Base-by-base conservation (phyloP, 1,140 invertebrate species). In the Leptonema lineaticorne region DNA sequence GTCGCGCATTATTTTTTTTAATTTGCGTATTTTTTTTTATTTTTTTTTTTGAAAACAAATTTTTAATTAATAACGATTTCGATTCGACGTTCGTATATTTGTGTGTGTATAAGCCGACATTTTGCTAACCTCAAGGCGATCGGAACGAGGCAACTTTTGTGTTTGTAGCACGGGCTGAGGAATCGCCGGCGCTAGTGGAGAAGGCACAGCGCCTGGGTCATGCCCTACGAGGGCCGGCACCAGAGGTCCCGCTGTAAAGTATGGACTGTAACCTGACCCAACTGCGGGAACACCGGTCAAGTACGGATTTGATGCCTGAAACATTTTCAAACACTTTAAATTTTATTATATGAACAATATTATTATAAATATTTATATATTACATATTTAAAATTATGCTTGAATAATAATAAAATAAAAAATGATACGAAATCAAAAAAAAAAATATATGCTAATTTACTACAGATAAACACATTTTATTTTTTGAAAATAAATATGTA, bases 131-230 rank as follows among this genome's bases (percentile, higher is more conserved):
- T 97, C 95, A 84, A 97, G 89, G 85, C 95, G 88, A 84, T 97
- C 95, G 77, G 93, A 93, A 79, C 95, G 89, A 70, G 92, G 91
- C 86, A 96, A 87, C 86, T 97, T 97, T 85, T 96, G 93, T 84
- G 92, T 91, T 82, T 86, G 84, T 72, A 91, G 88, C 58, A 93
- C 90, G 73, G 90, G 91, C 83, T 93, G 92, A 78, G 89, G 92
- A 75, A 94, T 92, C 75, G 90, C 89, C 69, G 84, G 80, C 74
- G 81, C 77, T 48, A 82, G 77, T 64, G 80, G 79, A 70, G 80
- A 85, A 72, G 78, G 83, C 60, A 86, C 85, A 69, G 84, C 85
- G 71, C 84, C 84, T 48, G 90, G 92, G 81, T 94, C 92, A 67
- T 91, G 90, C 48, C 91, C 89, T 72, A 91, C 86, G 82, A 94